Evolutionary conservation across 2,888 invertebrate genomes (phyloP).

Genomic region (Cephus rjabovi): DNA sequence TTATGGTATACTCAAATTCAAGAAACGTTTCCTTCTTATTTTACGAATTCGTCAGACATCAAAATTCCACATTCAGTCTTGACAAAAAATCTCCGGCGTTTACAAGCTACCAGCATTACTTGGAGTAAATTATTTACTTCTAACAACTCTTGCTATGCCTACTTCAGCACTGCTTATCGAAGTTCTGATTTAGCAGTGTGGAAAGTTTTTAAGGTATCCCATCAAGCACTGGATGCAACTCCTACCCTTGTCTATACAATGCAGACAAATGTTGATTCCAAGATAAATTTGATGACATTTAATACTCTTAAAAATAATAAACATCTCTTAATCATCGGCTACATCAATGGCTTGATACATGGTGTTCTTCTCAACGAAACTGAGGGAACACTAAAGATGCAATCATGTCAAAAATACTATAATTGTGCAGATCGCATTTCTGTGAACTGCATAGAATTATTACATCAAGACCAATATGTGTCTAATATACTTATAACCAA

Average conservation of each 20-base stretch:
- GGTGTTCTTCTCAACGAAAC: conserved; percentile 34
- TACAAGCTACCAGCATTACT: conserved; percentile 47
- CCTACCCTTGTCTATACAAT: conserved; percentile 34
- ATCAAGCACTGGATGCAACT: conserved; percentile 20
- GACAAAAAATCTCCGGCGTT: conserved; percentile 34
- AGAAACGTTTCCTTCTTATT: neutral
- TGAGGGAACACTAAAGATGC: conserved; percentile 25
- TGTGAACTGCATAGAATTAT: conserved; percentile 36
- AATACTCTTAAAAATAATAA: conserved; percentile 30
- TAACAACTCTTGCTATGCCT: conserved; percentile 40
- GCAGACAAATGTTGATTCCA: conserved; percentile 29
- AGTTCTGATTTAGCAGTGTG: conserved; percentile 54
- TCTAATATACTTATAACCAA: conserved; percentile 47
- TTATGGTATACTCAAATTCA: conserved; percentile 16
- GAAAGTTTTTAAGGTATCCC: conserved; percentile 41
- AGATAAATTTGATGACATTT: conserved; percentile 50
- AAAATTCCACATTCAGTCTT: conserved; percentile 13
- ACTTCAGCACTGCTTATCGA: conserved; percentile 48
- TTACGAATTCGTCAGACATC: neutral
- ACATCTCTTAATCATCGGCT: conserved; percentile 50
- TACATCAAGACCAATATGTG: conserved; percentile 28
- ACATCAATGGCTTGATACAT: conserved; percentile 50
- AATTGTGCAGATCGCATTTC: conserved; percentile 42
- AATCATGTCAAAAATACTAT: conserved; percentile 35
- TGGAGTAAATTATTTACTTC: conserved; percentile 51